Conservation (phyloP, 2,888 invertebrate species). For the Eupithecia inturbata region DNA sequence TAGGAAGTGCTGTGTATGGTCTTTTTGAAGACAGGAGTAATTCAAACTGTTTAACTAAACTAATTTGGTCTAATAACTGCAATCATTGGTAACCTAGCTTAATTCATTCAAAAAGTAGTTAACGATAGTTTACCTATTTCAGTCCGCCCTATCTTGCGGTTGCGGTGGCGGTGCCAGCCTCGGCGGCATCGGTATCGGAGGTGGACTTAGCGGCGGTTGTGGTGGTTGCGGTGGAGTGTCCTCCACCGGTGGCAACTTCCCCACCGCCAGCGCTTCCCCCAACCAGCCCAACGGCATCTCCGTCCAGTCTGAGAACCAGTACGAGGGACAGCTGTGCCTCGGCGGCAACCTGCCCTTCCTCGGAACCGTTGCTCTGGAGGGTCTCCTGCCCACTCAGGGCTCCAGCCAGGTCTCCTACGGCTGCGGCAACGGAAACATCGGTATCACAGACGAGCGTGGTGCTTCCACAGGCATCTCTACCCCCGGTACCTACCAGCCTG, state of each 20-base stretch:
- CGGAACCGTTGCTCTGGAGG: conserved; percentile 36
- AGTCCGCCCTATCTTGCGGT: conserved; percentile 2
- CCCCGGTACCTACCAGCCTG: conserved; percentile 14
- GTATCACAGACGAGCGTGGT: conserved; percentile 24
- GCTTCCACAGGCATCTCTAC: conserved; percentile 23
- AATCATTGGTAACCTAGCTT: not conserved
- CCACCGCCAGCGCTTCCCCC: conserved; percentile 30
- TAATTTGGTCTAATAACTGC: not conserved
- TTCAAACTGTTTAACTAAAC: not conserved
- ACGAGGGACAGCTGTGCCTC: conserved; percentile 34
- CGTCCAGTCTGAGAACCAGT: conserved; percentile 38
- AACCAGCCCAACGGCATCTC: conserved; percentile 31
- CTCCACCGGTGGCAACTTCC: conserved; percentile 28
- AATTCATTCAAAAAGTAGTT: not conserved
- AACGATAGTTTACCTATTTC: not conserved
- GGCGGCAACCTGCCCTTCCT: conserved; percentile 38
- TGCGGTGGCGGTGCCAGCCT: not conserved
- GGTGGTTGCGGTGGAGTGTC: conserved; percentile 20
- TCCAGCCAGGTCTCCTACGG: conserved; percentile 33
- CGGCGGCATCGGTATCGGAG: conserved; percentile 16
- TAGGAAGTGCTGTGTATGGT: not conserved
- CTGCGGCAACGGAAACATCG: conserved; percentile 33
- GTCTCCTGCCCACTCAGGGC: conserved; percentile 34
- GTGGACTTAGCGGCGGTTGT: conserved; percentile 17
- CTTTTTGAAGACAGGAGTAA: not conserved